phyloP scores from a whole-genome alignment of 1,140 invertebrate genomes.

The Aethina tumida region DNA sequence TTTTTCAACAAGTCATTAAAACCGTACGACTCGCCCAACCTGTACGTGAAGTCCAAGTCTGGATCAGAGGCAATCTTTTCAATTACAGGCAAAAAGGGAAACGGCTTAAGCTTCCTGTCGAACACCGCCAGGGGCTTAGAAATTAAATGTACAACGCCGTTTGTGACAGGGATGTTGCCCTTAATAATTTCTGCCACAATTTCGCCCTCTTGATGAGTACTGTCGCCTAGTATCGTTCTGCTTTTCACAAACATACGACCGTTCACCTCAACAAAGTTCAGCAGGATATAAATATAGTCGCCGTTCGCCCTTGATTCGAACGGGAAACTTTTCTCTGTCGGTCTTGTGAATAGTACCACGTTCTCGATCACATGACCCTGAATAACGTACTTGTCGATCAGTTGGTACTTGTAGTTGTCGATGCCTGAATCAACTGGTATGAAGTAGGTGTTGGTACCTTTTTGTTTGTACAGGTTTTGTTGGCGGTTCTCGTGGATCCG shows the following conservation, averaged over 20 bases:
- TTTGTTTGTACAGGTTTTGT: slow-evolving; percentile 3
- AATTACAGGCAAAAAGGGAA: slow-evolving; percentile 19
- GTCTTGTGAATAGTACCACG: slow-evolving; percentile 71
- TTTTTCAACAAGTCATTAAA: slow-evolving; percentile 17
- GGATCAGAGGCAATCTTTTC: slow-evolving; percentile 19
- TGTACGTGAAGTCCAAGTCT: slow-evolving; percentile 12
- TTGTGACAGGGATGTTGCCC: slow-evolving; percentile 80
- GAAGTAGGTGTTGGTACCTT: slow-evolving; percentile 70
- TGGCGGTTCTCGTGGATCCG: slow-evolving; percentile 2
- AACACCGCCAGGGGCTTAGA: slow-evolving; percentile 36
- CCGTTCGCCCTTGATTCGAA: slow-evolving; percentile 66
- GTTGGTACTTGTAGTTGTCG: slow-evolving; percentile 21
- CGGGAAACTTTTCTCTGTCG: slow-evolving; percentile 53
- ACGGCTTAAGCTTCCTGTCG: slow-evolving; percentile 13
- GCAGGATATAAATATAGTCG: slow-evolving; percentile 70
- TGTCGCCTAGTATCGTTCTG: slow-evolving; percentile 63
- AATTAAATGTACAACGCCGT: slow-evolving; percentile 87
- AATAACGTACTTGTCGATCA: slow-evolving; percentile 69
- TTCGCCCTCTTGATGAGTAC: slow-evolving; percentile 64
- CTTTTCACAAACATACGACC: slow-evolving; percentile 74
- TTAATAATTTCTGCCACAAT: slow-evolving; percentile 73
- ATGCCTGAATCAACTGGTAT: slow-evolving; percentile 76
- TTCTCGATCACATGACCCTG: slow-evolving; percentile 77
- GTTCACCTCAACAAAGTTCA: slow-evolving; percentile 36
- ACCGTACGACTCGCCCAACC: slow-evolving; percentile 8